Base-by-base conservation (phyloP, 2,797 vertebrate species). In the Leptatherina wallacei region DNA sequence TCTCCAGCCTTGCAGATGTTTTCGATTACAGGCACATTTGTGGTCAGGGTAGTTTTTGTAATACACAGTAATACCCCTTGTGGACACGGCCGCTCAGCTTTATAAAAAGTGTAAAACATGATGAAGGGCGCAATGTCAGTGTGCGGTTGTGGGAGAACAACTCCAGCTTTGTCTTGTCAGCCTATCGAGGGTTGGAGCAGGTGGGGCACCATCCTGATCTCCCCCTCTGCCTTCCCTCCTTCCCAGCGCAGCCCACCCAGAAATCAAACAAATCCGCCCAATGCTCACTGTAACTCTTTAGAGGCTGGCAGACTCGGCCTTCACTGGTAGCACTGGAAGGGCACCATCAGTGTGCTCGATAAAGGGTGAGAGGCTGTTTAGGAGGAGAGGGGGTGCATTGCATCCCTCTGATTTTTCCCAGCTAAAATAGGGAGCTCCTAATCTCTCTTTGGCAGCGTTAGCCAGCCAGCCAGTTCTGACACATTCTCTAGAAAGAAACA, bases 371-470 rank as follows among this genome's bases (percentile, higher is more conserved):
- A 6, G 33, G 1, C 52, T 6, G n/a, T 61, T 60, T 35, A 27
- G 62, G 66, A 36, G 79, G 42, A 35, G 68, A 47, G 52, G 27
- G n/a, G 18, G 27, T 59, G 49, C 42, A 13, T 68, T 61, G 61
- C 73, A 83, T 90, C 92, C 86, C 88, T 90, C 87, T 89, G 91
- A 90, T 93, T 92, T 90, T 94, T 93, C 91, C 87, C 92, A 90
- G 90, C 94, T 95, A 94, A 94, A 95, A 94, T 92, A 93, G 89
- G 93, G 92, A 91, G 81, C 81, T 86, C 85, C 88, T 95, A 95
- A 95, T 92, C 94, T 93, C 92, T 83, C 71, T 55, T 89, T 94
- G 90, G 88, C 92, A 92, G 84, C 78, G 71, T 81, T 82, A 81
- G 84, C 80, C 85, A 82, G 90, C 87, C 88, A 83, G 91, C 85